These are phyloP conservation scores for Agapornis roseicollis DNA, from an alignment of 2,113 vertebrate genomes.

Conservation along the genomic window DNA sequence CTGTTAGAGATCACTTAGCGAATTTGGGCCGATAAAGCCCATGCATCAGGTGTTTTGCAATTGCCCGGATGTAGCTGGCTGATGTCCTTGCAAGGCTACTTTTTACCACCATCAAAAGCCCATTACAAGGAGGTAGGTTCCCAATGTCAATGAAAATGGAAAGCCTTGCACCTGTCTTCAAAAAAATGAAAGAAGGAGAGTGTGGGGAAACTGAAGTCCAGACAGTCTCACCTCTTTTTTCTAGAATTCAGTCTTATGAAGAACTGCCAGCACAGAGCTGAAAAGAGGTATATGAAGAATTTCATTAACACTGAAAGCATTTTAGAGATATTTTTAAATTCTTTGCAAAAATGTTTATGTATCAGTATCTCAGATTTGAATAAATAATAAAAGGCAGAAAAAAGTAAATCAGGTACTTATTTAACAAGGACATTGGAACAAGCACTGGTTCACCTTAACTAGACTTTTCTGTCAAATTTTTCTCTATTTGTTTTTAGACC, in stretches of 20 bases:
- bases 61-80: neutral
- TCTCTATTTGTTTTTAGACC: neutral
- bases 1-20: neutral
- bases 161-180: rapidly evolving
- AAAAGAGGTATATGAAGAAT: neutral
- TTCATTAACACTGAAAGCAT: neutral
- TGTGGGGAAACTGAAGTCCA: neutral
- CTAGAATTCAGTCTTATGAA: neutral
- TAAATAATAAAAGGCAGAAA: neutral
- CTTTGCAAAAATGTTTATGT: neutral
- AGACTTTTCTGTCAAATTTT: neutral
- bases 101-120: neutral
- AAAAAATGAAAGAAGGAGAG: neutral
- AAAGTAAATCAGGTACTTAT: neutral
- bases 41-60: neutral
- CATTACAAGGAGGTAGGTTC: neutral
- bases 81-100: neutral
- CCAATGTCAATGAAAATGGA: neutral
- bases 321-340: neutral
- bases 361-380: neutral
- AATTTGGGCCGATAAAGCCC: neutral
- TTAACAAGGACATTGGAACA: neutral
- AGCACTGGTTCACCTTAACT: rapidly evolving
- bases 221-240: neutral
- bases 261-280: neutral